Base-by-base conservation (phyloP, 2,113 vertebrate species). In the Diphyllodes magnificus region DNA sequence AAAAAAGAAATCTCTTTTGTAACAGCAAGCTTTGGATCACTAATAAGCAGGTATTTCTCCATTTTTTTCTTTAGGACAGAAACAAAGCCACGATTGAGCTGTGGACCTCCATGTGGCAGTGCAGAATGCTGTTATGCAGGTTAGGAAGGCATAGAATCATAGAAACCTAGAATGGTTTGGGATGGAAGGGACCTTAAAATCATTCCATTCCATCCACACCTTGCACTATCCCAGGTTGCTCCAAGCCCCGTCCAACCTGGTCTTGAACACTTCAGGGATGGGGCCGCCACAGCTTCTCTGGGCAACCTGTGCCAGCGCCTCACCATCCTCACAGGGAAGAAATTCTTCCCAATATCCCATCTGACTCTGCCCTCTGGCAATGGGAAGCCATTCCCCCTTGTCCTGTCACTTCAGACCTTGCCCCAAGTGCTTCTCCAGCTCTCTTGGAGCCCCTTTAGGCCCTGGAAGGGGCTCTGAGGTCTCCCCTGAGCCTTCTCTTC, bases 241-340 rank as follows among this genome's bases (percentile, higher is more conserved):
- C 16, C 35, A 72, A 81, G 31, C 31, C 25, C 15, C 0, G 1
- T 50, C 44, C 61, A 75, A 0, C 45, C 28, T 35, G 20, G 21
- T 6, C 11, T 60, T 53, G 69, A 33, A 53, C 45, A 45, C 24
- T 68, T 2, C 37, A 59, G 23, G 44, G 19, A 28, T n/a, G 27
- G 44, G 15, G 23, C 44, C 66, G 33, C 19, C 51, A 37, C 37
- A 65, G 37, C 44, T 73, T 28, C 68, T 39, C 69, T 73, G 68
- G 37, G 23, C 4, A 66, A 0, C 68, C 39, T 45, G 33, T n/a
- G 33, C 33, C 23, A 59, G 23, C 4, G 15, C 28, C 51, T 66
- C 2, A 0, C 10, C 33, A 25, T 10, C 19, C 28, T 89, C 23
- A n/a, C 15, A 53, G 1, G 7, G 23, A 59, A 20, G 12, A 9